These are phyloP conservation scores for Acleris cristana DNA, from an alignment of 2,888 invertebrate genomes.

Conservation along the genomic window DNA sequence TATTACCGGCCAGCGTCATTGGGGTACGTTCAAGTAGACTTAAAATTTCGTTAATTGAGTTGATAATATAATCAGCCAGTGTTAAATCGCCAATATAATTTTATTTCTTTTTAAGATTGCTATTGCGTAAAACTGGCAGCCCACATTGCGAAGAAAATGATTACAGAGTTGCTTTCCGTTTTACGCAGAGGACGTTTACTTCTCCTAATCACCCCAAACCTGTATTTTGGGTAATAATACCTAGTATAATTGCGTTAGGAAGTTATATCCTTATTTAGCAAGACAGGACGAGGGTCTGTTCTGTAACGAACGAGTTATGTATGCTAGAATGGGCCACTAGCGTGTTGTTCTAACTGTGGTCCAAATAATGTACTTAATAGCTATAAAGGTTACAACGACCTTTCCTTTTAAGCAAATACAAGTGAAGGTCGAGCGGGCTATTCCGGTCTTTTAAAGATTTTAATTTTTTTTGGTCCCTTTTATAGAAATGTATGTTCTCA, in stretches of 20 bases:
- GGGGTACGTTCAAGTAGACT: slow-evolving; percentile 10
- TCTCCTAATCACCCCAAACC: slow-evolving; percentile 4
- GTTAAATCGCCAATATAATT: not conserved
- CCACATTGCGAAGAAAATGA: slow-evolving; percentile 17
- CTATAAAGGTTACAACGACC: not conserved
- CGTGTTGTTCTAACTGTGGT: slow-evolving; percentile 10
- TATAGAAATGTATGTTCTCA: no score
- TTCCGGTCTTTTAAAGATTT: no score
- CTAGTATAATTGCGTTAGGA: slow-evolving; percentile 18
- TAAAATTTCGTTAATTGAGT: not conserved
- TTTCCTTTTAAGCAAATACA: no score
- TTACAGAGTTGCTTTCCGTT: slow-evolving; percentile 13
- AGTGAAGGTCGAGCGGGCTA: no score
- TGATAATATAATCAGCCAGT: not conserved
- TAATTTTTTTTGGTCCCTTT: no score
- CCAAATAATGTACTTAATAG: slow-evolving; percentile 1
- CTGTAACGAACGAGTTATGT: slow-evolving; percentile 11
- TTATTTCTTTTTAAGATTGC: slow-evolving; percentile 2
- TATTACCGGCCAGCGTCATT: slow-evolving; percentile 2
- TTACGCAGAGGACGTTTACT: slow-evolving; percentile 10
- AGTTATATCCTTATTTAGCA: slow-evolving; percentile 47
- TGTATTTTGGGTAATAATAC: slow-evolving; percentile 20
- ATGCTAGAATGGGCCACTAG: slow-evolving; percentile 7
- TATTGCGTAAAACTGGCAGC: slow-evolving; percentile 13
- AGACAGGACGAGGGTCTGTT: slow-evolving; percentile 34